Evolutionary conservation across 2,888 invertebrate genomes (phyloP).

Genomic region (Cryptus armator): DNA sequence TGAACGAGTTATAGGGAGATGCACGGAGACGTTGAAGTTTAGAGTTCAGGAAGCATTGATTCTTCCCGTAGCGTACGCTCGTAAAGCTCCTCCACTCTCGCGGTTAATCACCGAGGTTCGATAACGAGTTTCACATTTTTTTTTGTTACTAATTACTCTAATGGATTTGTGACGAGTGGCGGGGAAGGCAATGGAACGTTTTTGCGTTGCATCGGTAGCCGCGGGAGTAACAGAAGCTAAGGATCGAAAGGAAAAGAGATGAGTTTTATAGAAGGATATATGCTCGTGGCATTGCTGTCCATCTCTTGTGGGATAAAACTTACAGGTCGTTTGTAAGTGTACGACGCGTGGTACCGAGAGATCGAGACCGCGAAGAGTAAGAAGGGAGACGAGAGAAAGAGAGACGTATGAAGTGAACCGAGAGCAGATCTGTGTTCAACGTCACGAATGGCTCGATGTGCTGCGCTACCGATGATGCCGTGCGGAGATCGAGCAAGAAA

Average conservation of each 20-base stretch:
- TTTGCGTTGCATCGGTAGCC: slow-evolving; percentile 21
- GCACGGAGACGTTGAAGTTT: slow-evolving; percentile 30
- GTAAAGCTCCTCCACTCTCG: slow-evolving; percentile 65
- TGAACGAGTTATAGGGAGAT: slow-evolving; percentile 1
- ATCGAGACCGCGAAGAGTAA: slow-evolving; percentile 8
- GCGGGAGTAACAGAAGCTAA: slow-evolving; percentile 11
- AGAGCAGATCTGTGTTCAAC: slow-evolving; percentile 62
- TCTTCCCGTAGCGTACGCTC: slow-evolving; percentile 61
- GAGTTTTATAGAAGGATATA: slow-evolving; percentile 6
- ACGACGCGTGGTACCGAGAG: slow-evolving; percentile 31
- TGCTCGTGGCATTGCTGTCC: slow-evolving; percentile 31
- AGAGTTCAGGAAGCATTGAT: slow-evolving; percentile 38
- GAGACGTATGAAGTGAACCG: slow-evolving; percentile 33
- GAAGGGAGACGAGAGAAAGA: slow-evolving; percentile 14
- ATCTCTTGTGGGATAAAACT: slow-evolving; percentile 42
- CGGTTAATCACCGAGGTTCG: slow-evolving; percentile 68
- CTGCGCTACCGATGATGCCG: slow-evolving; percentile 47
- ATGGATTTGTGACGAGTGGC: slow-evolving; percentile 71
- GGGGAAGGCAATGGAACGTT: slow-evolving; percentile 37
- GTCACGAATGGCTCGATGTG: slow-evolving; percentile 64
- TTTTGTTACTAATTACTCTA: slow-evolving; percentile 69
- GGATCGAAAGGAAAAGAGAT: slow-evolving; percentile 45
- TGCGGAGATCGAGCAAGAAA: slow-evolving; percentile 67
- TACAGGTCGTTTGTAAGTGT: slow-evolving; percentile 46
- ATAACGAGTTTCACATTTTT: slow-evolving; percentile 65